Percentiles rank a stretch among this genome's conserved stretches.
These are phyloP conservation scores for Hyles euphorbiae DNA, from an alignment of 1,140 invertebrate genomes.

Conservation along the genomic window DNA sequence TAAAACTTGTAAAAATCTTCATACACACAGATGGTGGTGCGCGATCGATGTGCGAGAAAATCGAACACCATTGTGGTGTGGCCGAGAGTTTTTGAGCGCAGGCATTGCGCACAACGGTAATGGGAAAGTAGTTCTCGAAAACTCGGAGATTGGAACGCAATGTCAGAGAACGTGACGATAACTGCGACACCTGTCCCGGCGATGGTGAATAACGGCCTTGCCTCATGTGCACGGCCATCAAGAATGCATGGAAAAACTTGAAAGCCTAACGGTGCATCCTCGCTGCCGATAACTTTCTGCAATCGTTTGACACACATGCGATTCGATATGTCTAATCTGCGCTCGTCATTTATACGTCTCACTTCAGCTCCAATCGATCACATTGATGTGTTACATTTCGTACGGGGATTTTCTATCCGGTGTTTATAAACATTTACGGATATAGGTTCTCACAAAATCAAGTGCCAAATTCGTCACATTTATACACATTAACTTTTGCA, in stretches of 20 bases:
- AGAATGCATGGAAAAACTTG: constrained; percentile 54
- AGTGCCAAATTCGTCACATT: no score
- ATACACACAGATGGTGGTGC: no score
- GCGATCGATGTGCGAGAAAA: no score
- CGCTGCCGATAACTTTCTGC: constrained; percentile 32
- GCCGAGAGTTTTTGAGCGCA: no score
- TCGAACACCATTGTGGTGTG: no score
- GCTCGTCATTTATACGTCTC: not conserved
- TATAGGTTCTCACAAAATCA: no score
- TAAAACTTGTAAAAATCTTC: no score
- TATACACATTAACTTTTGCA: no score
- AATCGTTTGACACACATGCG: constrained; percentile 23
- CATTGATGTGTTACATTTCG: not conserved
- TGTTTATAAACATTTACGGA: no score
- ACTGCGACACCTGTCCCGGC: constrained; percentile 41
- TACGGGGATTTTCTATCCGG: not conserved
- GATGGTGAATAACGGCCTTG: constrained; percentile 51
- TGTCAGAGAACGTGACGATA: constrained; percentile 36
- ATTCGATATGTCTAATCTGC: constrained; percentile 9
- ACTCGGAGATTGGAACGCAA: constrained; percentile 30
- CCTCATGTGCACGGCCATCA: constrained; percentile 25
- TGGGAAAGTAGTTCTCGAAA: constrained; percentile 34
- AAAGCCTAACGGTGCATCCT: constrained; percentile 41
- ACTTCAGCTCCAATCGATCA: not conserved
- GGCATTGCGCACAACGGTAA: constrained; percentile 16